Evolutionary conservation across 2,888 invertebrate species (phyloP).

Genomic region (Caenorhabditis auriculariae): DNA sequence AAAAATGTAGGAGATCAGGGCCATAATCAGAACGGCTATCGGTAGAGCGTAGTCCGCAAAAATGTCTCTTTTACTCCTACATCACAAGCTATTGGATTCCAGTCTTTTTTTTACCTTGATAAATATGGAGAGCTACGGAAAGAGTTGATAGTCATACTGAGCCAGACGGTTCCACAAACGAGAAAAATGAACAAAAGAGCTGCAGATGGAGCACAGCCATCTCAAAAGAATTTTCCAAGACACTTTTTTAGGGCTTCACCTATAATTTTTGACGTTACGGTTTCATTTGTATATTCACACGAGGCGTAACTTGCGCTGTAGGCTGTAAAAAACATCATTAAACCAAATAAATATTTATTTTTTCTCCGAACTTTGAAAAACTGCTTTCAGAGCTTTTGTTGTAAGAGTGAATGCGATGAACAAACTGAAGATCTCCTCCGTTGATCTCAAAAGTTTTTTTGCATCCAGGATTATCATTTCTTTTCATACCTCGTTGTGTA

Average conservation of each 20-base stretch:
- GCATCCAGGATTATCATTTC: background rate
- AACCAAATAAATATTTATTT: background rate
- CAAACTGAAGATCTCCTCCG: conserved; percentile 41
- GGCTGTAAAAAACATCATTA: background rate
- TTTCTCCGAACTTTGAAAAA: conserved; percentile 12
- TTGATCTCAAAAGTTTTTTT: conserved; percentile 19
- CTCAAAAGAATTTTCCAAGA: no score
- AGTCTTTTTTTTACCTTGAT: no score
- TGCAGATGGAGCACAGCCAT: conserved; percentile 22
- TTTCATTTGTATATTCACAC: background rate
- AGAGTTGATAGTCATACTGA: conserved; percentile 28
- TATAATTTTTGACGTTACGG: background rate
- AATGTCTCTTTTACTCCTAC: conserved; percentile 30
- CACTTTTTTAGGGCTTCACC: conserved; percentile 5
- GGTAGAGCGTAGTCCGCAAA: conserved; percentile 43
- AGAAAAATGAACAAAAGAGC: conserved; percentile 48
- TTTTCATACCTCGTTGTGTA: conserved; percentile 39
- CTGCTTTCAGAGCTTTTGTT: conserved; percentile 30
- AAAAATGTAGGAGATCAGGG: conserved; percentile 24
- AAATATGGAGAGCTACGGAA: conserved; percentile 28
- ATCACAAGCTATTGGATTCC: no score
- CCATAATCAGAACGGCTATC: conserved; percentile 26
- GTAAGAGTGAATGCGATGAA: conserved; percentile 33
- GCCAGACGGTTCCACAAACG: conserved; percentile 50
- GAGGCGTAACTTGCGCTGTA: background rate